Evolutionary conservation across 2,888 invertebrate species (phyloP).

Genomic region (Hydraecia micacea): DNA sequence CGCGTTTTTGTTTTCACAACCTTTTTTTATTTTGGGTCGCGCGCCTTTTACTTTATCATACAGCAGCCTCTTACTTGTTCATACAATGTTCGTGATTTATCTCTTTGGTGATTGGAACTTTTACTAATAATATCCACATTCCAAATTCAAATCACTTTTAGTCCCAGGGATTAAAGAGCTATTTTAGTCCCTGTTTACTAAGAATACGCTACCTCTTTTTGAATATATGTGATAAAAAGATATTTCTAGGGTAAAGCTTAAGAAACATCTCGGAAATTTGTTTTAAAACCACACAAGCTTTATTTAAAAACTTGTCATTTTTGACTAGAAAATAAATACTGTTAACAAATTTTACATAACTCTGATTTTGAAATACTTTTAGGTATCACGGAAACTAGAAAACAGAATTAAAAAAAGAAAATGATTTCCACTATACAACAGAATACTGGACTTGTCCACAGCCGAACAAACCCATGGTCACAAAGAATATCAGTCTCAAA

Average conservation of each 20-base stretch:
- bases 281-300: background rate
- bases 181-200: no score
- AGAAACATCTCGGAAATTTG: background rate
- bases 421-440: no score
- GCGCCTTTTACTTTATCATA: no score
- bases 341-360: background rate
- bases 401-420: background rate
- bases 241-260: background rate
- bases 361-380: background rate
- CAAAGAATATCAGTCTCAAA: slow-evolving; percentile 63
- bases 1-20: no score
- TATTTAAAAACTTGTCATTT: background rate
- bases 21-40: no score
- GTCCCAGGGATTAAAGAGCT: no score
- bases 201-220: no score
- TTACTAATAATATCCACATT: no score
- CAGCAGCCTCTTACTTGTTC: no score
- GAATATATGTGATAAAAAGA: background rate
- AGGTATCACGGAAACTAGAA: background rate
- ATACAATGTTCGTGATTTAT: no score
- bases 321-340: background rate
- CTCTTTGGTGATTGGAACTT: no score
- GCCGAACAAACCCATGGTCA: slow-evolving; percentile 40
- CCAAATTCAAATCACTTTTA: no score
- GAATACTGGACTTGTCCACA: background rate